Evolutionary conservation across 1,140 invertebrate genomes (phyloP).

Genomic region (Conus betulinus): DNA sequence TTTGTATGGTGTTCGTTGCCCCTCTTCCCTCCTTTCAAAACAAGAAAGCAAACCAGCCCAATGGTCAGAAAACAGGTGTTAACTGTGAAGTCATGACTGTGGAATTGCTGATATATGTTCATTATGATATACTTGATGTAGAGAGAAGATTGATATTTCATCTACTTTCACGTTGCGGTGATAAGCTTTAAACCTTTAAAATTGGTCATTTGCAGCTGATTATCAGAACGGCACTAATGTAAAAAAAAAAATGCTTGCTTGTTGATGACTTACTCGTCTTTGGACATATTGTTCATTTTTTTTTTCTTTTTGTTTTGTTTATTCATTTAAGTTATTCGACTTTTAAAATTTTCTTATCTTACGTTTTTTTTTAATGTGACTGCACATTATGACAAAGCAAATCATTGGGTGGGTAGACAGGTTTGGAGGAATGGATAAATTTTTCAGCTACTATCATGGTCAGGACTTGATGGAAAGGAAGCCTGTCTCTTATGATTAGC

Average conservation of each 20-base stretch:
- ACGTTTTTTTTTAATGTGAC: no score
- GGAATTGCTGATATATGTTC: constrained; percentile 11
- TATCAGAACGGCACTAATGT: background rate
- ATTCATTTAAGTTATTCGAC: no score
- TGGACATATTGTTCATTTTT: background rate
- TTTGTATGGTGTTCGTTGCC: background rate
- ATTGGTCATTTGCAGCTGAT: background rate
- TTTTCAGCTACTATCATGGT: no score
- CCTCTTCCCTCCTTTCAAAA: background rate
- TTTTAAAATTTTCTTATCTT: no score
- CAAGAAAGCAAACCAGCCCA: background rate
- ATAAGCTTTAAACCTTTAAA: background rate
- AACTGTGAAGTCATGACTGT: background rate
- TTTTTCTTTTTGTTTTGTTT: no score
- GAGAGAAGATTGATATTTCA: background rate
- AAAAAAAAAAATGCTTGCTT: background rate
- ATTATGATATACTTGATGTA: background rate
- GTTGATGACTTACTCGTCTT: background rate
- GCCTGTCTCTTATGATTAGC: no score
- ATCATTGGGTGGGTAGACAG: no score
- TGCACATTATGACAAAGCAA: no score
- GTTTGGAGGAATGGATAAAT: no score
- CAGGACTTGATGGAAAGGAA: no score
- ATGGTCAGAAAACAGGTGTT: background rate
- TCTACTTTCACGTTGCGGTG: background rate